These are phyloP conservation scores for Ceratitis capitata DNA, from an alignment of 1,140 invertebrate genomes.

Conservation along the genomic window DNA sequence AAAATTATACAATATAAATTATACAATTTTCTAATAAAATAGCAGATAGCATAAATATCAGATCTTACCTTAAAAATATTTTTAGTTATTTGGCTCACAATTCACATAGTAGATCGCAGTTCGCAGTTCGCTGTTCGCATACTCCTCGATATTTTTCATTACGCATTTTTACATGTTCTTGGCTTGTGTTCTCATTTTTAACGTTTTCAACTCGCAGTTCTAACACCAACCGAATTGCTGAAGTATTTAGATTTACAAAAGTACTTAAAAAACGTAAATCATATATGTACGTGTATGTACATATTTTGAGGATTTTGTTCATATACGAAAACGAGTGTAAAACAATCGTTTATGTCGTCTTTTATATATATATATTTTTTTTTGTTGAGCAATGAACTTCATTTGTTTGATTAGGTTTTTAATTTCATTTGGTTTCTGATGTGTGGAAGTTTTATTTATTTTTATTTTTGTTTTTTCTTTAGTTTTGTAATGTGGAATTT, in stretches of 20 bases:
- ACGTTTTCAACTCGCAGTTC: background rate
- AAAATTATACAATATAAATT: too few relatives aligned
- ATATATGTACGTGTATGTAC: background rate
- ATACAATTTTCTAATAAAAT: too few relatives aligned
- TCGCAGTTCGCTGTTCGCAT: background rate
- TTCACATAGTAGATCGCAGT: background rate
- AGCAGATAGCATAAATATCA: too few relatives aligned
- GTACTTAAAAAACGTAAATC: conserved; percentile 11
- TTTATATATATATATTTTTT: background rate
- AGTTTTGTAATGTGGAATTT: background rate
- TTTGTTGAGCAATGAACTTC: background rate
- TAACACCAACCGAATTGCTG: background rate
- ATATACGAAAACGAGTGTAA: background rate
- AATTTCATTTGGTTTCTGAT: conserved; percentile 25
- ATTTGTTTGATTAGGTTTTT: conserved; percentile 21
- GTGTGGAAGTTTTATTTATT: background rate
- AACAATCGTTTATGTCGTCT: background rate
- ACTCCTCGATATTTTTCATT: background rate
- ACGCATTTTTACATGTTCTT: background rate
- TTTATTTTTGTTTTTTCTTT: background rate
- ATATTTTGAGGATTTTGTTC: background rate
- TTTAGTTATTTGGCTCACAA: conserved; percentile 38
- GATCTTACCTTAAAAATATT: conserved; percentile 38
- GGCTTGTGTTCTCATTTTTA: background rate
- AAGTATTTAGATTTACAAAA: background rate